These are phyloP conservation scores for Cantharis lateralis DNA, from an alignment of 2,888 invertebrate species.

Conservation along the genomic window DNA sequence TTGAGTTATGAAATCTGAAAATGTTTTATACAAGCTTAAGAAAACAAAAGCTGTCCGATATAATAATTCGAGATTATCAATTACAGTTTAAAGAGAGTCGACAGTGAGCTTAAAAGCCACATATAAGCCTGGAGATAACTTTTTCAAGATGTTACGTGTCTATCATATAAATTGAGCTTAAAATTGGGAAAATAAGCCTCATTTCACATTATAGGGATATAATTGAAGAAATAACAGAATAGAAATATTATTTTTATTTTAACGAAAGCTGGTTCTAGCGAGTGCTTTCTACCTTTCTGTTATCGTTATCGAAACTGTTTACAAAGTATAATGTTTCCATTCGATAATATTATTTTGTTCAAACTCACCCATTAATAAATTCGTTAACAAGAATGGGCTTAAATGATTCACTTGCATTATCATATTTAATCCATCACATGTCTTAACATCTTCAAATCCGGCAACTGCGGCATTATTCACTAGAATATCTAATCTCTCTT, in stretches of 20 bases:
- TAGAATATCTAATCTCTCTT: slow-evolving; percentile 64
- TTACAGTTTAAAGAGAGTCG: not conserved
- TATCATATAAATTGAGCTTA: not conserved
- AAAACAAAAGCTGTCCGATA: not conserved
- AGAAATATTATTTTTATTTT: slow-evolving; percentile 1
- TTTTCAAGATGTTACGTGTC: not conserved
- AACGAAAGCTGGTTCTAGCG: not conserved
- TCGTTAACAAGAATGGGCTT: slow-evolving; percentile 67
- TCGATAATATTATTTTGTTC: not conserved
- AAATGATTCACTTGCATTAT: slow-evolving; percentile 70
- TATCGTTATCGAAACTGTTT: not conserved
- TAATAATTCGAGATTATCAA: not conserved
- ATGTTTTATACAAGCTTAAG: not conserved
- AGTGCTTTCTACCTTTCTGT: not conserved
- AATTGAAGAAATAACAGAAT: slow-evolving; percentile 2
- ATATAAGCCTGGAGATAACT: not conserved
- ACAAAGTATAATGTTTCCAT: not conserved
- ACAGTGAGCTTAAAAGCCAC: not conserved
- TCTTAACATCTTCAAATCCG: slow-evolving; percentile 55
- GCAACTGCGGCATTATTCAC: slow-evolving; percentile 68
- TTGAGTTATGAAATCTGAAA: not conserved
- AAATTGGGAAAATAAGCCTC: not conserved
- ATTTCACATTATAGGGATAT: not conserved
- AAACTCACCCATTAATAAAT: slow-evolving; percentile 61
- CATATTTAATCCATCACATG: slow-evolving; percentile 66